Evolutionary conservation across 2,797 vertebrate species (phyloP).

Genomic region (Acanthis flammea): DNA sequence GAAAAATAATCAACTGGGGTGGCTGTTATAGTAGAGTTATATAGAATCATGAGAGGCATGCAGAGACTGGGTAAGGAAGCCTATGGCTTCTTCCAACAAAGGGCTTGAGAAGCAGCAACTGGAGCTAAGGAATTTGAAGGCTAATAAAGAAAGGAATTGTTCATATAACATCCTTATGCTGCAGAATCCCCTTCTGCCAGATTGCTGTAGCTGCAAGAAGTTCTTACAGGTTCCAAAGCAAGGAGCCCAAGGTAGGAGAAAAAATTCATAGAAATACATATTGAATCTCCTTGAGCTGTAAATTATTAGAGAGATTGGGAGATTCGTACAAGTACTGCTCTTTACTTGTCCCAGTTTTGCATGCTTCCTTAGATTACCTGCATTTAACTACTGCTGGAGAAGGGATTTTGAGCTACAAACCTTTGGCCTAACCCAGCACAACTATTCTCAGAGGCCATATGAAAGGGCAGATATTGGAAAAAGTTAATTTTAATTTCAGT

Average conservation of each 20-base stretch:
- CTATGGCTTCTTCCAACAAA: not conserved
- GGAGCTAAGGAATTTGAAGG: not conserved
- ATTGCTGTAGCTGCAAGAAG: not conserved
- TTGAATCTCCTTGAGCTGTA: not conserved
- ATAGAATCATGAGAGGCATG: not conserved
- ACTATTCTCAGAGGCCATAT: not conserved
- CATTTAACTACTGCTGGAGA: not conserved
- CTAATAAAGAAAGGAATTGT: not conserved
- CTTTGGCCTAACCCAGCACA: not conserved
- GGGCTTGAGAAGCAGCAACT: not conserved
- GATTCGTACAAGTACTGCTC: not conserved
- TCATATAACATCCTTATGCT: accelerated
- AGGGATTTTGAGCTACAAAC: not conserved
- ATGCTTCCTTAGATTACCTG: not conserved
- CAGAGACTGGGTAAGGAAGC: not conserved
- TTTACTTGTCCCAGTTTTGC: not conserved
- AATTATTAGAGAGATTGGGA: not conserved
- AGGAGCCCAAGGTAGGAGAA: not conserved
- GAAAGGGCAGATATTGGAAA: not conserved
- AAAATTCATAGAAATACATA: not conserved
- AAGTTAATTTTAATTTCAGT: not conserved
- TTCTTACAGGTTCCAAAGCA: not conserved
- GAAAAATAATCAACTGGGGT: not conserved
- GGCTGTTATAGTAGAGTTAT: not conserved
- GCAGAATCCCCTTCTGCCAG: not conserved